These are phyloP conservation scores for Phymatocera aterrima DNA, from an alignment of 2,888 invertebrate genomes.

Conservation along the genomic window DNA sequence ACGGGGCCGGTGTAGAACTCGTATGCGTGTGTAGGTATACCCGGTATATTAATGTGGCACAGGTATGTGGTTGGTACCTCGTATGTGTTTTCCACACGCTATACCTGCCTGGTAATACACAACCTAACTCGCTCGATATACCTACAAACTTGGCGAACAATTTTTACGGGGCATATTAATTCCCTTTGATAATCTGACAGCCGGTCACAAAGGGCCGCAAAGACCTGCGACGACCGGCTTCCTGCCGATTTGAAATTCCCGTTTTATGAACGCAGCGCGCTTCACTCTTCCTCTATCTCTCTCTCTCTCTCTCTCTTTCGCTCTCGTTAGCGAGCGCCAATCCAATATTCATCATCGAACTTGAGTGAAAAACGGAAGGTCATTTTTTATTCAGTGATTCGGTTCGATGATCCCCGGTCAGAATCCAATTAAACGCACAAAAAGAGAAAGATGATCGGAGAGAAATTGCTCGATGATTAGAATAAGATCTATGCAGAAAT, in stretches of 20 bases:
- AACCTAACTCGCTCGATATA: conserved; percentile 5
- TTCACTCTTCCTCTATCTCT: no score
- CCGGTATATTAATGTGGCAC: conserved; percentile 6
- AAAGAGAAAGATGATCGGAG: no score
- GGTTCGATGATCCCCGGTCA: no score
- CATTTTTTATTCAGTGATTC: not conserved
- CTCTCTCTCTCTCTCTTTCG: no score
- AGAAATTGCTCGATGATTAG: no score
- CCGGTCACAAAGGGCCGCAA: conserved; percentile 19
- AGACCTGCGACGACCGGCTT: conserved; percentile 6
- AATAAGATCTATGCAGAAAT: no score
- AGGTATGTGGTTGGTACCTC: no score
- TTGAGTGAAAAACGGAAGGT: not conserved
- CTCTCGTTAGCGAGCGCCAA: not conserved
- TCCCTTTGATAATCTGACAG: conserved; percentile 66
- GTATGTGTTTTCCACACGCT: not conserved
- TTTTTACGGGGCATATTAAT: conserved; percentile 66
- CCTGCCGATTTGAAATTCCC: not conserved
- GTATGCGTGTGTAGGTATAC: no score
- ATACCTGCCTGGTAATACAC: not conserved
- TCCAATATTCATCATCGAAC: not conserved
- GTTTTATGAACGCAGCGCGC: no score
- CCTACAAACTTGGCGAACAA: conserved; percentile 48
- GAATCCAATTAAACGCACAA: no score
- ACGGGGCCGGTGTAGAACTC: not conserved